Evolutionary conservation across 2,113 vertebrate genomes (phyloP).

Genomic region (Paedocypris sp.): DNA sequence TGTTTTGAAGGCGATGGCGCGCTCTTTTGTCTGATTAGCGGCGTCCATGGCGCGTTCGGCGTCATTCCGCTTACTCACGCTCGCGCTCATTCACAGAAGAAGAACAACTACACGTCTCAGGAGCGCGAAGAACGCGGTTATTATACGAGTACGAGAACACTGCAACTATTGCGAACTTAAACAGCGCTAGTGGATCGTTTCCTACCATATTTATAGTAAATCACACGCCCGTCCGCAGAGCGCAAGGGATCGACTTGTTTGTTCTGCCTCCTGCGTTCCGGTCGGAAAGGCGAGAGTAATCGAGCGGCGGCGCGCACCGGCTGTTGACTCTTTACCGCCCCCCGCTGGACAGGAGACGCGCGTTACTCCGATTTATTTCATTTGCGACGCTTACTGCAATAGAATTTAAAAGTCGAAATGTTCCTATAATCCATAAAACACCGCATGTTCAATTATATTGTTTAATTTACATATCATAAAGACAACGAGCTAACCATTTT

Average conservation of each 20-base stretch:
- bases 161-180: accelerated
- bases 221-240: not conserved
- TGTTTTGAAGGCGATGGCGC: not conserved
- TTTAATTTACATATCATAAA: no score
- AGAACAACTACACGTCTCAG: not conserved
- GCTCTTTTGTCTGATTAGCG: not conserved
- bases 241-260: conserved; percentile 22
- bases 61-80: not conserved
- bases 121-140: no score
- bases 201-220: conserved; percentile 52
- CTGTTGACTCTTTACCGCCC: not conserved
- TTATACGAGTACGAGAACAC: accelerated
- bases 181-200: conserved; percentile 7
- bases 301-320: not conserved
- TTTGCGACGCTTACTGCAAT: no score
- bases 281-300: conserved; percentile 1
- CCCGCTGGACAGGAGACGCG: no score
- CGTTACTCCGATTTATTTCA: no score
- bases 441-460: no score
- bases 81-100: not conserved
- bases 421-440: no score
- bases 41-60: not conserved
- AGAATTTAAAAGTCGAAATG: no score
- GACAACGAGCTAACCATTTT: no score
- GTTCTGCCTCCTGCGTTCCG: not conserved